Conservation (phyloP, 2,113 vertebrate species). For the Syngnathus floridae region DNA sequence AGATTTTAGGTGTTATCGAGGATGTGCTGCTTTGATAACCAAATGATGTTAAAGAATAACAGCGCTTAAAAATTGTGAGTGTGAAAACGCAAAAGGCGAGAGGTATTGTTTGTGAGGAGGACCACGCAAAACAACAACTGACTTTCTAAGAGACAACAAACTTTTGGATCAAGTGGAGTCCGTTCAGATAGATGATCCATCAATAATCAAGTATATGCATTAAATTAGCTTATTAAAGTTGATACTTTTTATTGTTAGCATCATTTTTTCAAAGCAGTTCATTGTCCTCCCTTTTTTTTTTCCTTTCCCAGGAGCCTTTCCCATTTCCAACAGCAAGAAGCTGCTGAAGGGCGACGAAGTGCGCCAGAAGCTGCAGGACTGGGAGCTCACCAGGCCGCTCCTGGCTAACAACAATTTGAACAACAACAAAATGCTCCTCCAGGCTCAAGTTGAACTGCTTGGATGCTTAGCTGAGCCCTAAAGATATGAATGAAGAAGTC, state of each 20-base stretch:
- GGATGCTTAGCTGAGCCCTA: not conserved
- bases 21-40: conserved; percentile 1
- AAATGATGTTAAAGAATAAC: not conserved
- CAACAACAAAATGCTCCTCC: not conserved
- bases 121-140: too few species aligned
- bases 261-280: too few species aligned
- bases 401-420: not conserved
- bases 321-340: not conserved
- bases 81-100: not conserved
- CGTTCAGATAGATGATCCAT: too few species aligned
- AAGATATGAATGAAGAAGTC: not conserved
- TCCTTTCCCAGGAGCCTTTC: not conserved
- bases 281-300: not conserved
- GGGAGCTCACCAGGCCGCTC: not conserved
- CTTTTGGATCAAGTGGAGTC: too few species aligned
- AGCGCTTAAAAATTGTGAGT: not conserved
- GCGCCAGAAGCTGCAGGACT: not conserved
- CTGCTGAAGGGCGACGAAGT: not conserved
- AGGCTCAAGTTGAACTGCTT: not conserved
- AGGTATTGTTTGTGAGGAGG: too few species aligned
- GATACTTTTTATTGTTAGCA: too few species aligned
- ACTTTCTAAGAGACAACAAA: too few species aligned
- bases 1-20: conserved; percentile 15
- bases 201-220: too few species aligned
- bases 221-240: too few species aligned